phyloP scores from a whole-genome alignment of 1,140 invertebrate genomes.

The Venustaconcha ellipsiformis region DNA sequence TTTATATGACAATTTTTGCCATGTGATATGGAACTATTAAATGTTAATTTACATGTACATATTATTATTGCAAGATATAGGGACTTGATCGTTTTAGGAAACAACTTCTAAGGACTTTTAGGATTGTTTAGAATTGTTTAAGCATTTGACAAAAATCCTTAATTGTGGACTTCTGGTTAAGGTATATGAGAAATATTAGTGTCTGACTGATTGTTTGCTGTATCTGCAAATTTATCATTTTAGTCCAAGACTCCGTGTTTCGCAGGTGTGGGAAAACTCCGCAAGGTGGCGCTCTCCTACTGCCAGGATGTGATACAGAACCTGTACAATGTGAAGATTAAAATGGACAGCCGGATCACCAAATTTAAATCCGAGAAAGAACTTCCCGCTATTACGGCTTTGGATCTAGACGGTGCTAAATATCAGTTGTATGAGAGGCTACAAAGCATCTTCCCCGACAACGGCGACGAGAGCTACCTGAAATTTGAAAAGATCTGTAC shows the following conservation, averaged over 20 bases:
- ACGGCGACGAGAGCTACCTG: slow-evolving; percentile 11
- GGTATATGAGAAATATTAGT: too few species aligned
- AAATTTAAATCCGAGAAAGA: slow-evolving; percentile 26
- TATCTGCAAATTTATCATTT: background rate
- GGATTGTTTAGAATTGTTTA: too few species aligned
- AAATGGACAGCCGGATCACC: slow-evolving; percentile 4
- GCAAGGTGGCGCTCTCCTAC: slow-evolving; percentile 12
- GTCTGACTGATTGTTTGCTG: too few species aligned
- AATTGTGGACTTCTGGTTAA: too few species aligned
- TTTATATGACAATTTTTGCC: too few species aligned
- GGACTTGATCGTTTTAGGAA: too few species aligned
- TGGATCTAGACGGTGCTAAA: background rate
- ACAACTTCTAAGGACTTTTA: too few species aligned
- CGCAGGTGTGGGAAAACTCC: slow-evolving; percentile 35
- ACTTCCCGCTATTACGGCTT: slow-evolving; percentile 19
- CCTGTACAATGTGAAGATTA: slow-evolving; percentile 41
- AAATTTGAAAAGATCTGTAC: slow-evolving; percentile 19
- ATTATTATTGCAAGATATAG: too few species aligned
- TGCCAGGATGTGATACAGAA: slow-evolving; percentile 2
- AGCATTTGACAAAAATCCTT: too few species aligned
- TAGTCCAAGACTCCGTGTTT: slow-evolving; percentile 20
- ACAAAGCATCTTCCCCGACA: slow-evolving; percentile 8
- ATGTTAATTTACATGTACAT: too few species aligned
- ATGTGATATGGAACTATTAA: too few species aligned
- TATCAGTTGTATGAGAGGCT: too few species aligned